Percentiles rank a stretch among this genome's conserved stretches.
Conservation (phyloP, 2,113 vertebrate species). For the Planiliza haematocheilus region DNA sequence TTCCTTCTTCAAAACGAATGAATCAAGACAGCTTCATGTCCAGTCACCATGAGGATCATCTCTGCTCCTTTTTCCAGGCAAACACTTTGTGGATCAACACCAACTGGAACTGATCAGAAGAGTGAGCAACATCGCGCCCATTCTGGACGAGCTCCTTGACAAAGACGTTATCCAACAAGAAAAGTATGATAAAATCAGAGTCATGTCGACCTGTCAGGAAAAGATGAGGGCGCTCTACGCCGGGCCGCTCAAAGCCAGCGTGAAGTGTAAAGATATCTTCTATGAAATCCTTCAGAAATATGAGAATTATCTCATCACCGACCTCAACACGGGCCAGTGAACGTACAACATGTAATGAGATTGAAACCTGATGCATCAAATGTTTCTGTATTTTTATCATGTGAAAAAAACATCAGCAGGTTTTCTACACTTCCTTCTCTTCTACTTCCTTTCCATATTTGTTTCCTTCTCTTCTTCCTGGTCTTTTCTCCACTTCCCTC, state of each 20-base stretch:
- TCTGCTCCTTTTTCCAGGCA: not conserved
- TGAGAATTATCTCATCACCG: conserved; percentile 5
- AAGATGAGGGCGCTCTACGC: conserved; percentile 16
- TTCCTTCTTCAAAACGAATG: no score
- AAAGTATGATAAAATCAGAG: not conserved
- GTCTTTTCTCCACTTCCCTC: no score
- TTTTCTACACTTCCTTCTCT: no score
- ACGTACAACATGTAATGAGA: no score
- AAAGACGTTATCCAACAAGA: not conserved
- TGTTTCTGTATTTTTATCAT: no score
- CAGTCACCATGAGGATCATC: not conserved
- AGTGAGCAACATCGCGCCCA: not conserved
- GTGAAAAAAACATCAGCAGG: no score
- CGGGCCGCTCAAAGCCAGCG: not conserved
- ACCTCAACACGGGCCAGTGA: conserved; percentile 19
- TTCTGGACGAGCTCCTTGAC: conserved; percentile 64
- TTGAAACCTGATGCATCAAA: no score
- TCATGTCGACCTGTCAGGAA: rapidly evolving
- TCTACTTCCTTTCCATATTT: no score
- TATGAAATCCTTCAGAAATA: not conserved
- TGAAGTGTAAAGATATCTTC: conserved; percentile 18
- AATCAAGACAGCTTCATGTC: no score
- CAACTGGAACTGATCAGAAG: rapidly evolving
- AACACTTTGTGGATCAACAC: conserved; percentile 69
- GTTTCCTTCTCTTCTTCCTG: no score